Evolutionary conservation across 1,140 invertebrate genomes (phyloP).

Genomic region (Periplaneta americana): DNA sequence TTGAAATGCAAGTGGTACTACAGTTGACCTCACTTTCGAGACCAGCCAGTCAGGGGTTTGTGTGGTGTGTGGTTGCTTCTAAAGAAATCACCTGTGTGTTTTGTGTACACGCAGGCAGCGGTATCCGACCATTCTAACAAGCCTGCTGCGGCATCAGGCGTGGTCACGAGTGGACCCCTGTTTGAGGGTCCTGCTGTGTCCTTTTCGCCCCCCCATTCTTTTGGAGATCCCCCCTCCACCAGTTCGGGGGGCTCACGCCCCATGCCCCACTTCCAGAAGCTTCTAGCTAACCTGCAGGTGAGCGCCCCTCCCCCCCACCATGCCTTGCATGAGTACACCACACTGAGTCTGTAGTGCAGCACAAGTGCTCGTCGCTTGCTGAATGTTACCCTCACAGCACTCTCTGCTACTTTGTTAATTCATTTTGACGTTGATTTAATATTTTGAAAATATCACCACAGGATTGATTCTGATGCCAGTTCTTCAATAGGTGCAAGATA

Average conservation of each 20-base stretch:
- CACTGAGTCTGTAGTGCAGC: not conserved
- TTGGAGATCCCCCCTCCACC: constrained; percentile 35
- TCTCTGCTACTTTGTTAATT: no score
- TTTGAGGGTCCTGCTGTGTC: constrained; percentile 10
- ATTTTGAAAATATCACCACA: no score
- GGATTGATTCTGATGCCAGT: no score
- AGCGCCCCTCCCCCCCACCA: constrained; percentile 32
- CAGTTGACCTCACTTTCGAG: not conserved
- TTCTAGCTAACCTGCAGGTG: constrained; percentile 68
- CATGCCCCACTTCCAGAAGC: constrained; percentile 60
- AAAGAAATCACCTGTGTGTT: not conserved
- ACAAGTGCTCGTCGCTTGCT: no score
- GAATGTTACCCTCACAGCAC: not conserved
- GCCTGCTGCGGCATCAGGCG: not conserved
- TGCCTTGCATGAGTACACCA: not conserved
- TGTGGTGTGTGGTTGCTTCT: not conserved
- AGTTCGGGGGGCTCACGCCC: constrained; percentile 53
- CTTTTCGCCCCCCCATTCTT: constrained; percentile 10
- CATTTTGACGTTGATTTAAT: no score
- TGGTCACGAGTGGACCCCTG: not conserved
- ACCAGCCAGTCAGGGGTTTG: not conserved
- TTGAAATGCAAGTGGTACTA: no score
- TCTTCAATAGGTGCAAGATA: no score
- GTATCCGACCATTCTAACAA: constrained; percentile 2
- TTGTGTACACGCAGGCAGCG: not conserved